Evolutionary conservation across 2,797 vertebrate species (phyloP).

Genomic region (Myotis findleyi): DNA sequence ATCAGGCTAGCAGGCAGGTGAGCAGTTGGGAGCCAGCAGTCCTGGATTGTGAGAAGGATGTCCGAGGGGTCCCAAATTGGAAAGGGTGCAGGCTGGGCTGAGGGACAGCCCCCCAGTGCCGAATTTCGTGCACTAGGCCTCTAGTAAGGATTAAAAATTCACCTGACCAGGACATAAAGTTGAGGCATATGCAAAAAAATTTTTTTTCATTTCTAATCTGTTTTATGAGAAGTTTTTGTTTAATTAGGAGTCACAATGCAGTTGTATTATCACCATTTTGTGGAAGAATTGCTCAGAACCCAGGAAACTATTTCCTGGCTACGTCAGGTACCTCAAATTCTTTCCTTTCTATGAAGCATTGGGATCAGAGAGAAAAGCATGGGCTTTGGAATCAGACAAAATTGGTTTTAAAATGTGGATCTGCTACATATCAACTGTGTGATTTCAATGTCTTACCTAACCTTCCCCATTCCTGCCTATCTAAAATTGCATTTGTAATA

Average conservation of each 20-base stretch:
- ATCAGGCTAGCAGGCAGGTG: no score
- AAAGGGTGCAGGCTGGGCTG: no score
- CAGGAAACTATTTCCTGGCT: not conserved
- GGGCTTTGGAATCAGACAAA: constrained; percentile 12
- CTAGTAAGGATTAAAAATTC: constrained; percentile 35
- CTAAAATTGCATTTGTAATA: not conserved
- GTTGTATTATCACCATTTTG: not conserved
- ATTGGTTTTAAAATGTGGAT: constrained; percentile 13
- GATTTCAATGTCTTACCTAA: not conserved
- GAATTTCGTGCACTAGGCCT: no score
- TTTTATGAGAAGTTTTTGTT: not conserved
- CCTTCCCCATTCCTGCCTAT: not conserved
- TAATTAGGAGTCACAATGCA: not conserved
- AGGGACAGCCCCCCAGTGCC: no score
- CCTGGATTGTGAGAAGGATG: no score
- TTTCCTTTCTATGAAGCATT: not conserved
- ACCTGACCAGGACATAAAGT: not conserved
- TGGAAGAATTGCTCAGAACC: constrained; percentile 38
- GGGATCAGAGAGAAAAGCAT: not conserved
- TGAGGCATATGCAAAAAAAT: not conserved
- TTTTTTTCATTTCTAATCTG: constrained; percentile 4
- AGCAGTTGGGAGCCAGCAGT: no score
- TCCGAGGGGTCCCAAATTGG: no score
- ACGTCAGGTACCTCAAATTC: not conserved
- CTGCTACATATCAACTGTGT: not conserved